phyloP scores from a whole-genome alignment of 2,888 invertebrate genomes.

The Pammene fasciana region DNA sequence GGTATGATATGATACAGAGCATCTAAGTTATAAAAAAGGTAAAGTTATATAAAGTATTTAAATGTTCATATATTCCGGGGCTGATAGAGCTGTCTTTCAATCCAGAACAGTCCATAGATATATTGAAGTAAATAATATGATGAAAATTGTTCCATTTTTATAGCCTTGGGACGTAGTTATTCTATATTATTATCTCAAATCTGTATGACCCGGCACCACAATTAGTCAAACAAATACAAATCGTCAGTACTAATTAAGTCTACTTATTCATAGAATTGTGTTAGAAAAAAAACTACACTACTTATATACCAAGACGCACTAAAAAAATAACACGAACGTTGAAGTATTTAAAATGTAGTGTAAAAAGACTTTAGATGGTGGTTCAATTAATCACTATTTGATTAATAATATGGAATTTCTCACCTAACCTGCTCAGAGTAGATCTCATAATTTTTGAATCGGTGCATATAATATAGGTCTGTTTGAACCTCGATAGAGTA shows the following conservation, averaged over 20 bases:
- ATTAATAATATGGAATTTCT: neutral
- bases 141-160: neutral
- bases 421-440: too few species aligned
- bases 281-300: neutral
- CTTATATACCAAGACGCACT: neutral
- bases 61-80: slow-evolving; percentile 7
- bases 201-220: neutral
- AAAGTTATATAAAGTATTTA: slow-evolving; percentile 1
- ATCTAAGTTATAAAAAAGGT: neutral
- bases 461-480: too few species aligned
- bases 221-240: neutral
- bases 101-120: slow-evolving; percentile 9
- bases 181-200: neutral
- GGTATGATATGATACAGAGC: neutral
- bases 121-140: neutral
- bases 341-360: slow-evolving; percentile 21
- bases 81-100: slow-evolving; percentile 1
- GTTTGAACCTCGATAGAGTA: too few species aligned
- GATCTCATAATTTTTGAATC: too few species aligned
- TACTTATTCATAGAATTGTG: neutral
- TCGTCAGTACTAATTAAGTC: neutral
- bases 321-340: slow-evolving; percentile 28
- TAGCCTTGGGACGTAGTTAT: neutral
- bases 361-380: slow-evolving; percentile 15
- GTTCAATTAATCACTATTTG: neutral